Evolutionary conservation across 1,140 invertebrate species (phyloP).

Genomic region (Pseudachorutes palmiensis): DNA sequence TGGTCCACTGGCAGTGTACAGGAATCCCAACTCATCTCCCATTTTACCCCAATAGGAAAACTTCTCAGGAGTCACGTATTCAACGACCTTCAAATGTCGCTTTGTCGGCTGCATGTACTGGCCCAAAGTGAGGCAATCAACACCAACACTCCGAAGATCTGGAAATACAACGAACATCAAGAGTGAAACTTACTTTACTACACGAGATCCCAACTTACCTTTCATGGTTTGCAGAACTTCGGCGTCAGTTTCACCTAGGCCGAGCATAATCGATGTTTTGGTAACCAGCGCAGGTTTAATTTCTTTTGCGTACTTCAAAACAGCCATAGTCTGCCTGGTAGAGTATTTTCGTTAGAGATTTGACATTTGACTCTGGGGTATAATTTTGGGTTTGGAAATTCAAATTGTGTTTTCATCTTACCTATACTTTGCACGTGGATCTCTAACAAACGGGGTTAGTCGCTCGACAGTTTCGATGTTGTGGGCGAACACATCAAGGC

Average conservation of each 20-base stretch:
- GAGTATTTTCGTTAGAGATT: too few species aligned
- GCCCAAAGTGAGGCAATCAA: conserved; percentile 93
- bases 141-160: conserved; percentile 66
- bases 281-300: conserved; percentile 75
- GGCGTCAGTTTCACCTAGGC: conserved; percentile 87
- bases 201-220: conserved; percentile 45
- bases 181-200: not conserved
- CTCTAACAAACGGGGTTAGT: conserved; percentile 81
- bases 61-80: conserved; percentile 94
- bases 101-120: conserved; percentile 99
- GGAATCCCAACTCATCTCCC: conserved; percentile 82
- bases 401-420: too few species aligned
- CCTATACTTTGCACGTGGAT: conserved; percentile 66
- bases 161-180: conserved; percentile 23
- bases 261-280: conserved; percentile 98
- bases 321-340: conserved; percentile 70
- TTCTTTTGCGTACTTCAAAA: conserved; percentile 71
- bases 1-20: conserved; percentile 95
- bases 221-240: conserved; percentile 78
- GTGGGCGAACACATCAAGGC: conserved; percentile 91
- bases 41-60: conserved; percentile 82
- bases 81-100: conserved; percentile 86
- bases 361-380: too few species aligned
- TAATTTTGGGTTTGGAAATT: too few species aligned
- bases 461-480: conserved; percentile 89